phyloP scores from a whole-genome alignment of 2,888 invertebrate species.

The Mythimna lalbum region DNA sequence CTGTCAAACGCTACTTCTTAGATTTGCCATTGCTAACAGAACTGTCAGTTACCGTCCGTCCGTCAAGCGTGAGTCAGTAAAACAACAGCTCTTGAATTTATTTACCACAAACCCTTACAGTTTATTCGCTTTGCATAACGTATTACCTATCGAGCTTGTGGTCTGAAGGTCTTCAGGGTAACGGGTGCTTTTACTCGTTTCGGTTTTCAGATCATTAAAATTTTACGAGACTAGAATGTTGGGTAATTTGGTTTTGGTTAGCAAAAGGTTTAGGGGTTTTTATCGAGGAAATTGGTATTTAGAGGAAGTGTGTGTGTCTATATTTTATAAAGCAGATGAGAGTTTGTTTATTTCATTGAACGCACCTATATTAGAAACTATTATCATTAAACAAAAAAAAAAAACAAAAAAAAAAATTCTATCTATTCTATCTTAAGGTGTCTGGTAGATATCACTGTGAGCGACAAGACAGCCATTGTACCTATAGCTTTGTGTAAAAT shows the following conservation, averaged over 20 bases:
- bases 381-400: too few species aligned
- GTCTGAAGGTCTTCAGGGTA: conserved; percentile 36
- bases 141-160: conserved; percentile 36
- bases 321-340: too few species aligned
- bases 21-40: not conserved
- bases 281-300: not conserved
- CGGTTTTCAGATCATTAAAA: conserved; percentile 40
- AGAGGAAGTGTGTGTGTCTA: too few species aligned
- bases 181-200: conserved; percentile 14
- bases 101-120: conserved; percentile 31
- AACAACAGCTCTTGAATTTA: conserved; percentile 38
- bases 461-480: too few species aligned
- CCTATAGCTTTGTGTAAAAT: too few species aligned
- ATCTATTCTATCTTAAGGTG: too few species aligned
- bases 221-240: conserved; percentile 9
- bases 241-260: conserved; percentile 8
- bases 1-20: too few species aligned
- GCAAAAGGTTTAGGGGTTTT: not conserved
- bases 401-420: too few species aligned
- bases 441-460: too few species aligned
- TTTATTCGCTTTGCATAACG: conserved; percentile 43
- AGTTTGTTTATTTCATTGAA: too few species aligned
- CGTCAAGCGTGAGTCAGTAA: conserved; percentile 16
- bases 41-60: conserved; percentile 30
- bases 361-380: too few species aligned